phyloP scores from a whole-genome alignment of 2,888 invertebrate species.

The Watsonalla cultraria region DNA sequence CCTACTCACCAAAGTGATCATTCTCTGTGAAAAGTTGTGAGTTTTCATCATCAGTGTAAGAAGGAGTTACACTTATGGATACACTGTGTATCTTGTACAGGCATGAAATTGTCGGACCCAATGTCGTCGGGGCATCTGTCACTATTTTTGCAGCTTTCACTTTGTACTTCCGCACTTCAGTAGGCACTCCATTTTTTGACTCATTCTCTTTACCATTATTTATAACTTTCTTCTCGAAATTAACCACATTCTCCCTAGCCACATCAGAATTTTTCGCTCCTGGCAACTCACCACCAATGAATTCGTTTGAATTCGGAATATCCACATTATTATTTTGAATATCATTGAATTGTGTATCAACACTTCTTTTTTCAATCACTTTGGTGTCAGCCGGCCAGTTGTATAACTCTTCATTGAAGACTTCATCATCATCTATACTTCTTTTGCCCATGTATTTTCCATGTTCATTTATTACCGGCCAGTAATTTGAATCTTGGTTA shows the following conservation, averaged over 20 bases:
- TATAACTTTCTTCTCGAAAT: conserved; percentile 36
- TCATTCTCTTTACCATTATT: conserved; percentile 39
- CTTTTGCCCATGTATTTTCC: conserved; percentile 31
- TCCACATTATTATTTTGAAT: conserved; percentile 50
- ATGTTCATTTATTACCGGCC: conserved; percentile 33
- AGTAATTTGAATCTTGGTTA: conserved; percentile 43
- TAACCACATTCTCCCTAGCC: conserved; percentile 33
- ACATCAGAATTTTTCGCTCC: conserved; percentile 35
- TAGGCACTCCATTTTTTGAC: conserved; percentile 36
- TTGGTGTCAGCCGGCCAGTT: conserved; percentile 46
- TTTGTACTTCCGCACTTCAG: conserved; percentile 42
- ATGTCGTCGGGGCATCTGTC: conserved; percentile 41
- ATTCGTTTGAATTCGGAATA: conserved; percentile 46
- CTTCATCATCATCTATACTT: conserved; percentile 12
- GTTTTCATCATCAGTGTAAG: conserved; percentile 56
- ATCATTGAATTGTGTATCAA: conserved; percentile 20
- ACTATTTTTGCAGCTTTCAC: conserved; percentile 41
- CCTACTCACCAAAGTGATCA: conserved; percentile 53
- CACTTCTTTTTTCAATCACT: conserved; percentile 47
- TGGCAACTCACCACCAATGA: conserved; percentile 29
- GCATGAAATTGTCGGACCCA: conserved; percentile 53
- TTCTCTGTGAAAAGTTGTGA: conserved; percentile 57
- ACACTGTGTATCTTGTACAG: conserved; percentile 62
- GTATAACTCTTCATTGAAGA: conserved; percentile 2
- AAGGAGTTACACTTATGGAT: conserved; percentile 57